Evolutionary conservation across 1,140 invertebrate genomes (phyloP).

Genomic region (Eriosoma lanigerum): DNA sequence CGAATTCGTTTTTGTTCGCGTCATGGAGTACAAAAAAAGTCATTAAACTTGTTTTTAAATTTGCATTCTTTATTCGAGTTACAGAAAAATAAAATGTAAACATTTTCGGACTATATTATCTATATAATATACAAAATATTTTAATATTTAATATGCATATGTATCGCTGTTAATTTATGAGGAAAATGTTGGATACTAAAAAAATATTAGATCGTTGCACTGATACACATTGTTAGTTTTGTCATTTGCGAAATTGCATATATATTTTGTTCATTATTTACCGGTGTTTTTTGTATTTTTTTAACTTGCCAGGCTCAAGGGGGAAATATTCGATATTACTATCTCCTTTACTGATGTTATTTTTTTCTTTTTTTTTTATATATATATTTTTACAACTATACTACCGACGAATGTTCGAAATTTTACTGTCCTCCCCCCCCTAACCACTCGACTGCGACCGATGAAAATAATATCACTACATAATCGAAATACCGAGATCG

Average conservation of each 20-base stretch:
- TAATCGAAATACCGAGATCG: slow-evolving; percentile 51
- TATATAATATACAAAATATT: neutral
- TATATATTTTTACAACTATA: slow-evolving; percentile 8
- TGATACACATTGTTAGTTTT: slow-evolving; percentile 20
- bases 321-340: slow-evolving; percentile 39
- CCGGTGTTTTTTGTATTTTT: slow-evolving; percentile 13
- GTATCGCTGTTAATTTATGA: neutral
- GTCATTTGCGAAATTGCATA: slow-evolving; percentile 28
- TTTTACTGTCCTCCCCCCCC: slow-evolving; percentile 47
- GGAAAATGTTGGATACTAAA: slow-evolving; percentile 9
- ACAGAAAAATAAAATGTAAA: neutral
- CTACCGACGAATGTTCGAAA: slow-evolving; percentile 19
- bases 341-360: neutral
- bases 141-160: neutral
- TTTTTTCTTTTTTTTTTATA: slow-evolving; percentile 1
- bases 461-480: slow-evolving; percentile 44
- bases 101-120: too few relatives aligned
- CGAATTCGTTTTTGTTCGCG: too few relatives aligned
- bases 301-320: neutral
- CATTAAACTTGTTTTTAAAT: too few relatives aligned
- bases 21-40: too few relatives aligned
- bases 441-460: neutral
- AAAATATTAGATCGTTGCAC: neutral
- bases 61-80: neutral
- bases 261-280: slow-evolving; percentile 46